Base-by-base conservation (phyloP, 1,140 invertebrate species). In the Zaprionus vittiger region DNA sequence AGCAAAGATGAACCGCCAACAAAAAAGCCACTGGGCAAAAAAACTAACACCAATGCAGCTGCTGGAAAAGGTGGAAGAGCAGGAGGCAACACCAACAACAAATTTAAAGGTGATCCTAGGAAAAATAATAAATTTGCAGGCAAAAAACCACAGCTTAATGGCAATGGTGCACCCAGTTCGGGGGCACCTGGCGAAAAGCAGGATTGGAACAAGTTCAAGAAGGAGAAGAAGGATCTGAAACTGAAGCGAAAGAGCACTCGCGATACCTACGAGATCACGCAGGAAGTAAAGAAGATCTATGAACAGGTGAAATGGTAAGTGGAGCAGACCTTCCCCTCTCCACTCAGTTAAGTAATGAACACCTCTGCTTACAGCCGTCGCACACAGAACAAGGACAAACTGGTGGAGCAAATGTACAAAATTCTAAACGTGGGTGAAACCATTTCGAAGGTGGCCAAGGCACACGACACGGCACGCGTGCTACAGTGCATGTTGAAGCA, bases 381-480 rank as follows among this genome's bases (percentile, higher is more conserved):
- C 1, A 94, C 94, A 17, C 91, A 94, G 69, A 94, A 96, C 17
- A 95, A 96, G 81, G 91, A 93, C 28, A 94, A 96, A 66, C 92
- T 97, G 31, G 95, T 96, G 64, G 94, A 95, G 79, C 94, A 98
- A 76, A 91, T 98, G 9, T 96, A 96, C 85, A 87, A 93, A 28
- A 90, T 97, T 44, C 92, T 98, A 9, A 84, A 81, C 0, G 95
- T 96, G 91, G 95, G 95, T n/a, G 91, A 85, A 1, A 95, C 96
- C 61, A 96, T 96, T 91, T 93, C 94, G 84, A 95, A 96, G 93
- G 94, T 98, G 74, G 95, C 97, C 5, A 95, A 96, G 77, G 95
- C 97, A 1, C 98, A 99, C 93, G 98, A 99, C 85, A 96, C 97
- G 37, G 96, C 97, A 1, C 93, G 98, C 87, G 96, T 99, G 1